These are phyloP conservation scores for Anas platyrhynchos DNA, from an alignment of 2,113 vertebrate genomes.

Conservation along the genomic window DNA sequence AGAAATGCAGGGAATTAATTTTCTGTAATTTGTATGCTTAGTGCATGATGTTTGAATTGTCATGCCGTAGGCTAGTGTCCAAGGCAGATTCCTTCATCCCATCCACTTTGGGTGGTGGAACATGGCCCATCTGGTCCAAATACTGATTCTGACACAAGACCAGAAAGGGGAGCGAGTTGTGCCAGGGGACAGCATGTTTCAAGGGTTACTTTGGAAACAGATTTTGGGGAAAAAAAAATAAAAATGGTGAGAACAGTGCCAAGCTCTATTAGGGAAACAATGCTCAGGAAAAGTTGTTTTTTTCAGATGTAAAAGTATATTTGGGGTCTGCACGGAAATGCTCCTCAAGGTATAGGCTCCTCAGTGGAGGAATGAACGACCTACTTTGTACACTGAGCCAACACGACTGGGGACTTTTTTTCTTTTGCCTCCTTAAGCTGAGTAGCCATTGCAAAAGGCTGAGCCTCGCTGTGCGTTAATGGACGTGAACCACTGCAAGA, in stretches of 20 bases:
- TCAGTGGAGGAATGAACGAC: background rate
- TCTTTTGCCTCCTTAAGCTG: background rate
- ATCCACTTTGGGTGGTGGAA: background rate
- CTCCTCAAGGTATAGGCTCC: background rate
- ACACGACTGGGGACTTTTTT: background rate
- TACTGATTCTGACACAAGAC: background rate
- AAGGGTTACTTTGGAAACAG: background rate
- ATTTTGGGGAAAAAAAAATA: background rate
- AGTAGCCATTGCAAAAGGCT: background rate
- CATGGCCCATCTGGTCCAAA: background rate
- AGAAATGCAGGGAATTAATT: background rate
- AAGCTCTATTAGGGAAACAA: background rate
- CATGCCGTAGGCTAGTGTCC: background rate
- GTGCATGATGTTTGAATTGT: background rate
- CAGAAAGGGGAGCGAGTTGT: background rate
- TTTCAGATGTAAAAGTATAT: background rate
- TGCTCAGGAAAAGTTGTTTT: background rate
- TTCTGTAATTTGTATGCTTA: background rate
- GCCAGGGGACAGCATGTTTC: background rate
- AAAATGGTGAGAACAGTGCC: background rate
- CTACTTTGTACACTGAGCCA: rapidly evolving
- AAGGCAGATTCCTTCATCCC: background rate
- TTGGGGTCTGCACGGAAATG: background rate
- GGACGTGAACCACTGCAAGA: background rate
- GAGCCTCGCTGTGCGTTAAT: background rate